Conservation (phyloP, 35 echinoderm and acorn worm genomes). For the Diadema setosum region DNA sequence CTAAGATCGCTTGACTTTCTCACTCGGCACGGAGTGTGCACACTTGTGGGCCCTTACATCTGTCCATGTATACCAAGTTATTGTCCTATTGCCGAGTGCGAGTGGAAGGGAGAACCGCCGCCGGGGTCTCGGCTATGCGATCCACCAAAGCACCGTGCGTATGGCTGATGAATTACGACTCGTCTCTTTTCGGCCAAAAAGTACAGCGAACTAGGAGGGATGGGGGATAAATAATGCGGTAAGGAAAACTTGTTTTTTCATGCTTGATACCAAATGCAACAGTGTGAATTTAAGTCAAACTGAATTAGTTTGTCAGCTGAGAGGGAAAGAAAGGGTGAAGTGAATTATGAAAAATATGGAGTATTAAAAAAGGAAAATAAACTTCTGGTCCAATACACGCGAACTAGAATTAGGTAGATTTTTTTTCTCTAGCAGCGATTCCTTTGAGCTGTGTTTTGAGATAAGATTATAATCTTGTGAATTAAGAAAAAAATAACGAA, state of each 20-base stretch:
- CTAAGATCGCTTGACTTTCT: background rate
- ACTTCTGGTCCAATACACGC: slow-evolving; percentile 19
- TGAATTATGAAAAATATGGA: background rate
- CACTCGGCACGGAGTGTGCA: background rate
- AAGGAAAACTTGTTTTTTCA: background rate
- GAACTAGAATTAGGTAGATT: background rate
- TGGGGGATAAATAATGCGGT: background rate
- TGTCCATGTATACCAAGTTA: too few relatives aligned
- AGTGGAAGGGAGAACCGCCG: too few relatives aligned
- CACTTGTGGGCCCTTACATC: background rate
- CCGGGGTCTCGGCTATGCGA: background rate
- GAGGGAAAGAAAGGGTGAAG: background rate
- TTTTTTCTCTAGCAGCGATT: background rate
- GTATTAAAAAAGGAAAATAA: background rate
- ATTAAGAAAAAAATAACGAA: too few relatives aligned
- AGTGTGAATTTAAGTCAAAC: slow-evolving; percentile 29
- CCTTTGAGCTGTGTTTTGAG: background rate
- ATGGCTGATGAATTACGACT: background rate
- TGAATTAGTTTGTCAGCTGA: background rate
- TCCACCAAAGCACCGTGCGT: background rate
- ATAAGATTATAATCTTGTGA: background rate
- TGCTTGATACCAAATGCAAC: slow-evolving; percentile 15
- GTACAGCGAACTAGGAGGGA: background rate
- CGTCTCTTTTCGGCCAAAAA: background rate
- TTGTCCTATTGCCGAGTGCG: too few relatives aligned